Base-by-base conservation (phyloP, 2,888 invertebrate genomes). In the Brassicogethes aeneus region DNA sequence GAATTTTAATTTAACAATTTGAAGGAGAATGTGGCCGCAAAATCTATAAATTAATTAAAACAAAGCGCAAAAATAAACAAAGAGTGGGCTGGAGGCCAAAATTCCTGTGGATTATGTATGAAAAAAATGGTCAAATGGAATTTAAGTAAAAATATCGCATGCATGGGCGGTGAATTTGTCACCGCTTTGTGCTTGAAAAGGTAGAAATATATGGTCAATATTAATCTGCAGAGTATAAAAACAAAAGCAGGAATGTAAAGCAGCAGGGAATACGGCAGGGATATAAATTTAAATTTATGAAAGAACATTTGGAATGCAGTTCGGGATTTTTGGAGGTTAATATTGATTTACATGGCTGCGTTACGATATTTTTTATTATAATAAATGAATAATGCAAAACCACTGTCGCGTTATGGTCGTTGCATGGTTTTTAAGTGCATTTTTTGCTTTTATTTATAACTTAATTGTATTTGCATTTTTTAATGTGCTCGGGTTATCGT, bases 271-370 rank as follows among this genome's bases (percentile, higher is more conserved):
- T 38, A 40, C 39, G 33, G 36, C 41, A 40, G 39, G 46, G 50
- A 43, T 43, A 52, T 52, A 52, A 50, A 50, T 52, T 52, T 45
- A 46, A 50, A 52, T 50, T 52, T 52, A 52, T 52, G 50, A 48
- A 52, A 48, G 48, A 47, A 45, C 46, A 47, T 50, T 50, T 41
- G 41, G 52, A 48, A 41, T 45, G 46, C 43, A 47, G 49, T 47
- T 46, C 33, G 23, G 47, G 42, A 40, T 32, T 47, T 39, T 37
- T 33, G 42, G 40, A 40, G 34, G 40, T 40, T 40, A 36, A 40
- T 44, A 42, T 44, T 23, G 46, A 39, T 39, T 30, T 13, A 23
- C 23, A 23, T 23, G 23, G 5, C 23, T 5, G 10, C 5, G 23
- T 7, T 23, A 10, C 10, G 23, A 5, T 23, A 7, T 23, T 23